Conservation (phyloP, 2,797 vertebrate genomes). For the Microchirus variegatus region DNA sequence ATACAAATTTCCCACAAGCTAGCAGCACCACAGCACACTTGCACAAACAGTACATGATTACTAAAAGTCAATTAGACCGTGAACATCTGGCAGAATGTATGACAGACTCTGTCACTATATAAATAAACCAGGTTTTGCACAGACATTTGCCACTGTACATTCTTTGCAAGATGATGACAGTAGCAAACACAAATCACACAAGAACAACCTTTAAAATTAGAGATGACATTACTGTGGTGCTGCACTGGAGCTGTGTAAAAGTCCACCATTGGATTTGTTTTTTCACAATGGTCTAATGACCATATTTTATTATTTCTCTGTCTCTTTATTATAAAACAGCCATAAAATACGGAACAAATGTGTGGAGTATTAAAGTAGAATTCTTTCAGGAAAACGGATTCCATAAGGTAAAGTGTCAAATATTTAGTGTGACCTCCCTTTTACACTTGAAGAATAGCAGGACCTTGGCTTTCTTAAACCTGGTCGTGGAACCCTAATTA, state of each 20-base stretch:
- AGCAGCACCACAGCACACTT: constrained; percentile 6
- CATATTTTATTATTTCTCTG: no score
- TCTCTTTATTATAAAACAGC: no score
- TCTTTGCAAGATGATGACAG: constrained; percentile 14
- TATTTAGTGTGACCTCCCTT: no score
- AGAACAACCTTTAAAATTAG: not conserved
- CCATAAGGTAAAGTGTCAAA: no score
- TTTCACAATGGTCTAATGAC: no score
- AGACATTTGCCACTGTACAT: constrained; percentile 14
- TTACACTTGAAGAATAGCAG: no score
- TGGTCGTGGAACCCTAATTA: no score
- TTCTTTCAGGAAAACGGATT: no score
- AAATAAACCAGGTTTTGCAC: constrained; percentile 25
- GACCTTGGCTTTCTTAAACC: no score
- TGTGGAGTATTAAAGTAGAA: no score
- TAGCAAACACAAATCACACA: constrained; percentile 22
- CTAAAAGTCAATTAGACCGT: constrained; percentile 29
- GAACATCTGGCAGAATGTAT: constrained; percentile 22
- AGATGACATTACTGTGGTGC: not conserved
- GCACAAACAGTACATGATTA: constrained; percentile 34
- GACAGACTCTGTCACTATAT: constrained; percentile 3
- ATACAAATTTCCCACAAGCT: constrained; percentile 1
- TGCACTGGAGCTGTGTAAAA: not conserved
- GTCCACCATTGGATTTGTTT: no score
- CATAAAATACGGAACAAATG: no score